A percentile compares a stretch with the other conserved stretches of the same genome.
phyloP scores from a whole-genome alignment of 2,888 invertebrate species.

The Andrena trimmerana region DNA sequence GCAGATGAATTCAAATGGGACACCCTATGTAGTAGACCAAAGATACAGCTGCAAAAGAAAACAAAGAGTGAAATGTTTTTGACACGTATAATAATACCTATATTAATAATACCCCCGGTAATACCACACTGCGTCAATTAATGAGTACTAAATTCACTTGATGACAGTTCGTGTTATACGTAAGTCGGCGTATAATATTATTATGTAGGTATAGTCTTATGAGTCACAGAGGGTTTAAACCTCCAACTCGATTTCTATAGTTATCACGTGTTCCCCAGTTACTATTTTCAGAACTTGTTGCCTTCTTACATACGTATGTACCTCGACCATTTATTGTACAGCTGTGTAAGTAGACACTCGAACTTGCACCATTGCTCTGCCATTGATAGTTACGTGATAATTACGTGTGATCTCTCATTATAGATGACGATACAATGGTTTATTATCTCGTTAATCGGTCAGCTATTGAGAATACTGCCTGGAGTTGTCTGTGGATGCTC shows the following conservation, averaged over 20 bases:
- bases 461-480: conserved; percentile 22
- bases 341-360: conserved; percentile 38
- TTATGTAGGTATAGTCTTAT: neutral
- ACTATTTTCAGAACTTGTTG: conserved; percentile 48
- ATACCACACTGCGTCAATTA: too few relatives aligned
- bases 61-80: too few relatives aligned
- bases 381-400: conserved; percentile 69
- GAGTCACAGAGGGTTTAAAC: conserved; percentile 6
- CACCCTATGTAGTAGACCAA: too few relatives aligned
- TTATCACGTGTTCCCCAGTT: conserved; percentile 53
- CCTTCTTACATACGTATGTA: conserved; percentile 31
- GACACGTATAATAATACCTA: too few relatives aligned
- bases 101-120: too few relatives aligned
- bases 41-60: too few relatives aligned
- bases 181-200: neutral
- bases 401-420: conserved; percentile 71
- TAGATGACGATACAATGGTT: conserved; percentile 57
- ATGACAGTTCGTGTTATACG: neutral
- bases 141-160: neutral
- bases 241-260: conserved; percentile 29
- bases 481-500: conserved; percentile 1
- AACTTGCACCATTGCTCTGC: conserved; percentile 13
- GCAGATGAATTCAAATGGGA: too few relatives aligned
- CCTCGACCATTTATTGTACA: conserved; percentile 65
- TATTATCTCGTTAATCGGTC: conserved; percentile 68